Evolutionary conservation across 2,113 vertebrate species (phyloP).

Genomic region (Cathartes aura): DNA sequence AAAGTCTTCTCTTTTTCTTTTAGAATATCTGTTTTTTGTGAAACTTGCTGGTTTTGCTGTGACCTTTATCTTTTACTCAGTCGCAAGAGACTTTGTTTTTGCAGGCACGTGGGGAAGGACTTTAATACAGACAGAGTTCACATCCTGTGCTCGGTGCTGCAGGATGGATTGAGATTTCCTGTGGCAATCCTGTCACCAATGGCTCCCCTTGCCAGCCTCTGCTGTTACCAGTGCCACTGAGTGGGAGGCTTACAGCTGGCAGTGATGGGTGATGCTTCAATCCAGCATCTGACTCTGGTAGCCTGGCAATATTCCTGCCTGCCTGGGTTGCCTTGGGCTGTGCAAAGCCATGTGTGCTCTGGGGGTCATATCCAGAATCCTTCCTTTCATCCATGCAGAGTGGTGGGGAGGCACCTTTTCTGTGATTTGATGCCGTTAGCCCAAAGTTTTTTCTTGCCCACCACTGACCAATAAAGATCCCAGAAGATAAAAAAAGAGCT

Average conservation of each 20-base stretch:
- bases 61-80: conserved; percentile 53
- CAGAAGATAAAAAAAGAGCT: not conserved
- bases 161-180: not conserved
- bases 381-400: not conserved
- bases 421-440: not conserved
- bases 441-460: not conserved
- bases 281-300: not conserved
- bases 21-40: conserved; percentile 60
- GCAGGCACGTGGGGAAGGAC: not conserved
- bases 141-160: not conserved
- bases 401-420: not conserved
- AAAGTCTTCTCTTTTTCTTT: conserved; percentile 36
- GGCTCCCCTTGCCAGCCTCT: not conserved
- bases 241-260: not conserved
- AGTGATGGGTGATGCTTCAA: not conserved
- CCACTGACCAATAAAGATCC: not conserved
- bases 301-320: not conserved
- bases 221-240: not conserved
- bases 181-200: not conserved
- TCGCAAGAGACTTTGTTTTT: not conserved
- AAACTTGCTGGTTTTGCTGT: conserved; percentile 42
- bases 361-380: not conserved
- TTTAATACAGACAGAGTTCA: not conserved
- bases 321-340: not conserved
- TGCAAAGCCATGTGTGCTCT: not conserved